These are phyloP conservation scores for Pseudorectes ferrugineus DNA, from an alignment of 2,113 vertebrate species.

Conservation along the genomic window DNA sequence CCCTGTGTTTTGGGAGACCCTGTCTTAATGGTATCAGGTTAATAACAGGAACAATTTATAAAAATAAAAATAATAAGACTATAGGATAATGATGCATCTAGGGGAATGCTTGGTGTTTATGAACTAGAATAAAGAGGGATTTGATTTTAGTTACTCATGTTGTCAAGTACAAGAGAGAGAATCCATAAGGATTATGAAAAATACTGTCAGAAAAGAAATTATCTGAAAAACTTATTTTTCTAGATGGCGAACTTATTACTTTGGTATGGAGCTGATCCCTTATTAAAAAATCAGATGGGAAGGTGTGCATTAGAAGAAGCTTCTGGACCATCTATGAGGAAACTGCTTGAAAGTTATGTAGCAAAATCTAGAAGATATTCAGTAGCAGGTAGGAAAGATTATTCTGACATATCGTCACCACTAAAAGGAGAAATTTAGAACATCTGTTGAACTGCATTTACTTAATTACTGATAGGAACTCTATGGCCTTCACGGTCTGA, in stretches of 20 bases:
- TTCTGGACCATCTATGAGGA: constrained; percentile 32
- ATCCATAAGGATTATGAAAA: background rate
- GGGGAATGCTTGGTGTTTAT: background rate
- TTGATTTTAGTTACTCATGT: background rate
- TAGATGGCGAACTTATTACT: constrained; percentile 70
- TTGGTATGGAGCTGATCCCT: constrained; percentile 68
- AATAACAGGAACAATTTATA: background rate
- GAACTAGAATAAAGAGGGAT: background rate
- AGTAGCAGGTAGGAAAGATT: constrained; percentile 53
- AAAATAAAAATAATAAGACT: background rate
- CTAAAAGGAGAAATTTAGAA: background rate
- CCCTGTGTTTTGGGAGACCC: background rate
- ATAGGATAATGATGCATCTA: background rate
- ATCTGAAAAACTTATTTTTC: background rate
- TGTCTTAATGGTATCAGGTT: background rate
- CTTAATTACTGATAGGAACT: background rate
- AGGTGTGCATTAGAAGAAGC: constrained; percentile 66
- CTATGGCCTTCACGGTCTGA: background rate
- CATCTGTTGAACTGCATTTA: background rate
- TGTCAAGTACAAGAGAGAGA: background rate
- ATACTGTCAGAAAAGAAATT: background rate
- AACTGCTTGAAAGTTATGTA: constrained; percentile 48
- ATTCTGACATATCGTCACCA: background rate
- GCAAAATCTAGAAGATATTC: background rate
- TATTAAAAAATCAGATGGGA: constrained; percentile 57